Base-by-base conservation (phyloP, 2,797 vertebrate species). In the Remorina albescens region DNA sequence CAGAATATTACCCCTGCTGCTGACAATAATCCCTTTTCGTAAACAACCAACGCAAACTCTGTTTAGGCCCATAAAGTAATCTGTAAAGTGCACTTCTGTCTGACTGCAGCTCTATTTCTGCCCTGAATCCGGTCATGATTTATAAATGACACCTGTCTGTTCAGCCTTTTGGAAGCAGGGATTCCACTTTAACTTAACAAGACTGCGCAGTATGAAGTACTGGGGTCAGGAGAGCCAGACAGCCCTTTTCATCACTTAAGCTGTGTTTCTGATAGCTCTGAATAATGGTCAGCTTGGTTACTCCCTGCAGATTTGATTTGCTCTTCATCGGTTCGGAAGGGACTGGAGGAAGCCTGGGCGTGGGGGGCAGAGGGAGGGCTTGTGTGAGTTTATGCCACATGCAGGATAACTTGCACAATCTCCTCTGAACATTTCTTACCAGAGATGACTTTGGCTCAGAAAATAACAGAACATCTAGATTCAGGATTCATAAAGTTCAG, bases 61-160 rank as follows among this genome's bases (percentile, higher is more conserved):
- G 51, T 15, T 44, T 41, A 74, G 59, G 28, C 42, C 42, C 18
- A 0, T 50, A 44, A 64, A 67, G 19, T 78, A 55, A 75, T 85
- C 67, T 78, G 63, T 53, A 39, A 74, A 84, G 72, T 68, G 74
- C 49, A 67, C 61, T 67, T 63, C 67, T 67, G 25, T 76, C 28
- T 10, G 12, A 59, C 72, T 57, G 28, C 66, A 37, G 67, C 47
- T 59, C 69, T 46, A 7, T 60, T 76, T 73, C 30, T 5, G 6
- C 26, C 46, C 68, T 21, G 32, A 74, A 54, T 72, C 32, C 23
- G 64, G 47, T 83, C 82, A 85, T 85, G 56, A 84, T 88, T 91
- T 91, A 88, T 85, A 71, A 86, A 86, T 81, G 82, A 81, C 75
- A 87, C 74, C 71, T 82, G 76, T 82, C 76, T 78, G 50, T 57